Conservation (phyloP, 2,797 vertebrate species). For the Eulemur albifrons region DNA sequence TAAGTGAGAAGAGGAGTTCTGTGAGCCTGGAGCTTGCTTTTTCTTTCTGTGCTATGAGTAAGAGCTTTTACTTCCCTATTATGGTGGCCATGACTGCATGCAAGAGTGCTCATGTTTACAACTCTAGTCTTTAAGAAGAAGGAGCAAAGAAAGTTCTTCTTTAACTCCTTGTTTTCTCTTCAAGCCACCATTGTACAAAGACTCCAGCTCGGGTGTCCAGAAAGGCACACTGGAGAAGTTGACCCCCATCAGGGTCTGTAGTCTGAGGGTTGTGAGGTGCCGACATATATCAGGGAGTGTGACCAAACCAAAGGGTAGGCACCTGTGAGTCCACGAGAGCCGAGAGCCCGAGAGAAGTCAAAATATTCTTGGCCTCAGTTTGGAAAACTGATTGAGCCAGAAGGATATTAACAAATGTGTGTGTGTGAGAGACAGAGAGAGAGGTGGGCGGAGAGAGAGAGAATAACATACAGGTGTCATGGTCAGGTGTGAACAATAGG, state of each 20-base stretch:
- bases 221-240: not conserved
- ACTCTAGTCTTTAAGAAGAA: not conserved
- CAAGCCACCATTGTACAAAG: not conserved
- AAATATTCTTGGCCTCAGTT: not conserved
- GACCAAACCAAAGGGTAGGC: not conserved
- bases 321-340: not conserved
- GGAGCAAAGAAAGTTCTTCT: not conserved
- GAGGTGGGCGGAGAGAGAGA: not conserved
- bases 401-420: not conserved
- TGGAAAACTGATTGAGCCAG: conserved; percentile 5
- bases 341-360: not conserved
- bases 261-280: not conserved
- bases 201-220: not conserved
- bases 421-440: not conserved
- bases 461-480: not conserved
- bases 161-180: not conserved
- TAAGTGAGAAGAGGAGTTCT: not conserved
- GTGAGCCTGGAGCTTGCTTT: not conserved
- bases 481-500: not conserved
- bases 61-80: not conserved
- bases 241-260: not conserved
- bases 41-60: not conserved
- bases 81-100: too few relatives aligned
- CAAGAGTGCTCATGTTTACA: not conserved
- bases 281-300: too few relatives aligned